Percentiles rank a stretch among this genome's conserved stretches.
Conservation (phyloP, 2,888 invertebrate genomes). For the Ommatoiulus sabulosus region DNA sequence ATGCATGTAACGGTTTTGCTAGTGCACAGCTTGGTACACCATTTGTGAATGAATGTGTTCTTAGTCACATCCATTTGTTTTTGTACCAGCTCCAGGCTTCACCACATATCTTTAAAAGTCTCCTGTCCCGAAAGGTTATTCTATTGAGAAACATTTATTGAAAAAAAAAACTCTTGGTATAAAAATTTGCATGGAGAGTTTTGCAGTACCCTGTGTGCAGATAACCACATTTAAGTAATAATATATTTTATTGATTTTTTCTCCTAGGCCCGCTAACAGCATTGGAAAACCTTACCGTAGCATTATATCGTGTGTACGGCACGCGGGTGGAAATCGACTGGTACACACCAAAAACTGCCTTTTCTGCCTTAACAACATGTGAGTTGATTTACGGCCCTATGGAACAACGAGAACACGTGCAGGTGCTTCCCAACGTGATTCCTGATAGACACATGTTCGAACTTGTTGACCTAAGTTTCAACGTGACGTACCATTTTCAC, state of each 20-base stretch:
- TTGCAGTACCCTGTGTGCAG: background rate
- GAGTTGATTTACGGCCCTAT: constrained; percentile 57
- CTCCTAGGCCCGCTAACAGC: background rate
- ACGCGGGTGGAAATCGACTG: constrained; percentile 58
- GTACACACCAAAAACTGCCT: constrained; percentile 51
- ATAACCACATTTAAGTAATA: background rate
- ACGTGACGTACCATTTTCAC: constrained; percentile 58
- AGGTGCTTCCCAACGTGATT: constrained; percentile 53
- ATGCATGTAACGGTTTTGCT: background rate
- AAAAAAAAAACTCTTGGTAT: background rate
- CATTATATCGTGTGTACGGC: constrained; percentile 56
- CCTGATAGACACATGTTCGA: constrained; percentile 55
- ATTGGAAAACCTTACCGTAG: constrained; percentile 48
- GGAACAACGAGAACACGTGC: constrained; percentile 47
- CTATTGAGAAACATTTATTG: no score
- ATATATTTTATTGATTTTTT: background rate
- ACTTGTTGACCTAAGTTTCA: constrained; percentile 51
- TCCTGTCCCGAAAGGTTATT: no score
- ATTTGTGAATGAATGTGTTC: no score
- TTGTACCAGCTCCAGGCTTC: no score
- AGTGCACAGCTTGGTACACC: no score
- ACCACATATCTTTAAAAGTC: no score
- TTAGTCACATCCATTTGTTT: no score
- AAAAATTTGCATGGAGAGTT: background rate
- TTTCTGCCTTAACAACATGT: constrained; percentile 50